Evolutionary conservation across 30 jellyfish, hydroid and myxozoan species (phyloP).

Genomic region (Chironex yamaguchii): DNA sequence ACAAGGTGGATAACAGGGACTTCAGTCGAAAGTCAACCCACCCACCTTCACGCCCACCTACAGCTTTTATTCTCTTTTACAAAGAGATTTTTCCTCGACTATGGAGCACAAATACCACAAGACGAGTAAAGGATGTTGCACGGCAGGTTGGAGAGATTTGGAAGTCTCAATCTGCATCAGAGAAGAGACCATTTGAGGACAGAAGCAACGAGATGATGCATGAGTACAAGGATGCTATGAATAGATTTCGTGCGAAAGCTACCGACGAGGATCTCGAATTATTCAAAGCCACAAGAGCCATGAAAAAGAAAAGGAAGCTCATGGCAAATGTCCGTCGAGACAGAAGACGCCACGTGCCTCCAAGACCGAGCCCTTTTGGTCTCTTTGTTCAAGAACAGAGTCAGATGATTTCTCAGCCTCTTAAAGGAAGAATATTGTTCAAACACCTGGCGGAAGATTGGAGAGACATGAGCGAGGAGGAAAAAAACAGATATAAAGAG

Average conservation of each 20-base stretch:
- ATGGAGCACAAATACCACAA: not conserved
- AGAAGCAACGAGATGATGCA: not conserved
- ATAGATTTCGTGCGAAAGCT: not conserved
- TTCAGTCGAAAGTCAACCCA: too few species aligned
- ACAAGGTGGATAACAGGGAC: too few species aligned
- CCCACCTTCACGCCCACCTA: not conserved
- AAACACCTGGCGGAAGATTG: not conserved
- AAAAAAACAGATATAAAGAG: not conserved
- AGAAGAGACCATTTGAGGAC: not conserved
- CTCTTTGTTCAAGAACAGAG: not conserved
- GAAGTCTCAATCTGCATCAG: not conserved
- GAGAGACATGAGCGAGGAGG: not conserved
- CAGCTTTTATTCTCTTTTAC: not conserved
- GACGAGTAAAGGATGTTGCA: not conserved
- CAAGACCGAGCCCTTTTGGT: not conserved
- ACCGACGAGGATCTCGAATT: not conserved
- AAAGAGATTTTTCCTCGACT: not conserved
- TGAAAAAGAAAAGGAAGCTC: not conserved
- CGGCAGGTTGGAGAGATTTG: not conserved
- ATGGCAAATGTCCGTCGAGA: not conserved
- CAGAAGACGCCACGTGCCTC: not conserved
- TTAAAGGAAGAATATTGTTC: not conserved
- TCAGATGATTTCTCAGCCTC: not conserved
- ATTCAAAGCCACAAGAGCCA: not conserved
- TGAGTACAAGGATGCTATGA: not conserved